Evolutionary conservation across 92 coral and sea anemone species (phyloP), one percentile per base, ranked within the genome.

Genomic region (Epizoanthus stellaris): DNA sequence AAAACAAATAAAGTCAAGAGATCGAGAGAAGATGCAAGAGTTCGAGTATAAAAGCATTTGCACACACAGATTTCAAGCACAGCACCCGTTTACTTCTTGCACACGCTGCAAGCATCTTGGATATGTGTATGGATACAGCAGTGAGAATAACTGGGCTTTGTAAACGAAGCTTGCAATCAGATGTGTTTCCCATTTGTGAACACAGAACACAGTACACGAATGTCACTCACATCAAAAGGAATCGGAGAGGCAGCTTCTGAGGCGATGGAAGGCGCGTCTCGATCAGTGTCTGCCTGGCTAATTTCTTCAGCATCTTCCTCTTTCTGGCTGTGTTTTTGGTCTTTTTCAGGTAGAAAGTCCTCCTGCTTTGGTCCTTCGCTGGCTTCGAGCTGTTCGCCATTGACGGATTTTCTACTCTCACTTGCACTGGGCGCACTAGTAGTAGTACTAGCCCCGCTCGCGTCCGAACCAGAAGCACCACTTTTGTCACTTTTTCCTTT

Each of bases 211-310:
- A 76, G 52, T 21, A 56, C 66, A 14, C 66, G 9, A 65, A 36
- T 36, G 19, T 7, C 8, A 9, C 93, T 94, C 65, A 95, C 98
- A 85, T 96, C 96, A 80, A 94, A 93, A 15, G 91, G 93, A 66
- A 90, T 91, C 6, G 98, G 98, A 3, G 94, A 94, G 58, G 94
- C 98, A 21, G 88, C 80, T 82, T 96, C 98, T 6, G 98, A 96
- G 39, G 92, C 96, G 53, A 96, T 94, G 0, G 98, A 96, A 1
- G 98, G 95, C 49, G 94, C 93, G 85, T 96, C 98, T 58, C 90
- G 90, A 53, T 96, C 98, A 3, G 98, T 96, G 40, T 96, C 98
- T 77, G 98, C 93, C 71, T 90, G 98, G 73, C 98, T 94, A 4
- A 92, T 58, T 62, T 94, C 95, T 76, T 92, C 98, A 47, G 69